Conservation (phyloP, 2,113 vertebrate genomes). For the Piaya cayana region DNA sequence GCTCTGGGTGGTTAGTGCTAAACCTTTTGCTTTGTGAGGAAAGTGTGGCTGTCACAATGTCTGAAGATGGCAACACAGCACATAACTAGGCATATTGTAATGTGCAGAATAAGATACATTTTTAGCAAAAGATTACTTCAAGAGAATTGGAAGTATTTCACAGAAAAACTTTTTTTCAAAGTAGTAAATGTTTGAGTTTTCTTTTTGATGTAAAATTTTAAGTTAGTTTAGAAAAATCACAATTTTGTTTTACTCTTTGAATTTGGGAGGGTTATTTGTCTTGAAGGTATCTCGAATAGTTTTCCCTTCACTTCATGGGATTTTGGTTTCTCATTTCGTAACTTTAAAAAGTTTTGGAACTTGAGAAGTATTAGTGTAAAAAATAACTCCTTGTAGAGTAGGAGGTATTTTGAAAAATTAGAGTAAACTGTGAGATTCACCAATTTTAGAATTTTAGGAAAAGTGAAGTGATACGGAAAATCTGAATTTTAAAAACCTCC, state of each 20-base stretch:
- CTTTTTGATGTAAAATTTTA: not conserved
- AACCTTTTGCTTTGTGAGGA: not conserved
- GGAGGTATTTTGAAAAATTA: not conserved
- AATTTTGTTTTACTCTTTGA: not conserved
- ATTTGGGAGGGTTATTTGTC: not conserved
- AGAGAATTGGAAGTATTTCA: not conserved
- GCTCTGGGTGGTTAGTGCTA: not conserved
- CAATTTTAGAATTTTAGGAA: not conserved
- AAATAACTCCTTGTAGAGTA: not conserved
- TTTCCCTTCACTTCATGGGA: not conserved
- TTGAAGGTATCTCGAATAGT: not conserved
- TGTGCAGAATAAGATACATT: not conserved
- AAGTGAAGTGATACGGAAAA: not conserved
- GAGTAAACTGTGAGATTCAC: not conserved
- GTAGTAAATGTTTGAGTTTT: not conserved
- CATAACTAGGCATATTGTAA: not conserved
- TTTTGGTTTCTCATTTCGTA: not conserved
- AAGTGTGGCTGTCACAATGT: not conserved
- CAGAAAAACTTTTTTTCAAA: not conserved
- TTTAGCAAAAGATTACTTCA: not conserved
- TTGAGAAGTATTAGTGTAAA: not conserved
- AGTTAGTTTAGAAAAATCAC: not conserved
- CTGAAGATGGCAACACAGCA: not conserved
- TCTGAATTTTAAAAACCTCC: not conserved
- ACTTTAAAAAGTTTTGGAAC: not conserved